A percentile compares a stretch with the other conserved stretches of the same genome.
phyloP scores from a whole-genome alignment of 2,888 invertebrate genomes.

The Watsonalla cultraria region DNA sequence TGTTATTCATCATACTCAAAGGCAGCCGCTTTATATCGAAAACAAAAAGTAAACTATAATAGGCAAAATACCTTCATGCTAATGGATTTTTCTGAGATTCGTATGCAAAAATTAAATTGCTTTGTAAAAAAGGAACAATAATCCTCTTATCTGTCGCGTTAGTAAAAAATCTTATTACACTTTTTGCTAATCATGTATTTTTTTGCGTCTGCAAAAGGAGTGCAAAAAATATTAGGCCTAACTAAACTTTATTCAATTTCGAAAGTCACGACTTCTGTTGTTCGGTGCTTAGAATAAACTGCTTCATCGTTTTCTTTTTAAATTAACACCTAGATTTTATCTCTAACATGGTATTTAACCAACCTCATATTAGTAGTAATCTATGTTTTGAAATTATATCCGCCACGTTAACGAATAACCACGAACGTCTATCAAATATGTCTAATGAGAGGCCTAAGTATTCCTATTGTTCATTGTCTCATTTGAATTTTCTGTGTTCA shows the following conservation, averaged over 20 bases:
- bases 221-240: neutral
- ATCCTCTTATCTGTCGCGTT: neutral
- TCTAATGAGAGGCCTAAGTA: no score
- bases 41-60: neutral
- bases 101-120: conserved; percentile 1
- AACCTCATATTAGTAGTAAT: no score
- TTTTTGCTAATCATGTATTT: conserved; percentile 4
- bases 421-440: no score
- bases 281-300: neutral
- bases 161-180: conserved; percentile 1
- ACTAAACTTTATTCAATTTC: neutral
- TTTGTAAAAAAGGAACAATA: conserved; percentile 1
- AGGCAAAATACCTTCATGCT: neutral
- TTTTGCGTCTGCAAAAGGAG: neutral
- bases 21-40: neutral
- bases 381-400: no score
- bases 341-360: no score
- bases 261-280: neutral
- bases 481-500: no score
- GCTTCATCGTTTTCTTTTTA: neutral
- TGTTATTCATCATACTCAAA: neutral
- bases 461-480: no score
- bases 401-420: no score
- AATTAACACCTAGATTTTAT: no score
- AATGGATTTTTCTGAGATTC: neutral